phyloP scores from a whole-genome alignment of 2,113 vertebrate genomes.

The Coreoperca whiteheadi region DNA sequence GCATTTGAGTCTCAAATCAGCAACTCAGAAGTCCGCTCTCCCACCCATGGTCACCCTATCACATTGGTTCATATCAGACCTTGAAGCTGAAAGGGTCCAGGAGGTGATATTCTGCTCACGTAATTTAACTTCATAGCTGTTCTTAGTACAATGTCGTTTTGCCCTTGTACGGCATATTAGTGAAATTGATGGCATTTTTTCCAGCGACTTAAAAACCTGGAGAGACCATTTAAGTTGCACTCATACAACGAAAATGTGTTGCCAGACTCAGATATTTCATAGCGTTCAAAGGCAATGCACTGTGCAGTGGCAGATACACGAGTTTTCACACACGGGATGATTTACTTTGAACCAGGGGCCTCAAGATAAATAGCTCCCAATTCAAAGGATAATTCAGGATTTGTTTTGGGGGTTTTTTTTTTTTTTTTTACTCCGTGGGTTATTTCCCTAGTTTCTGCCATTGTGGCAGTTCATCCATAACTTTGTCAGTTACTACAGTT shows the following conservation, averaged over 20 bases:
- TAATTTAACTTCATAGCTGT: slow-evolving; percentile 46
- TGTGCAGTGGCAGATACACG: slow-evolving; percentile 37
- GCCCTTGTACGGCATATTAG: slow-evolving; percentile 58
- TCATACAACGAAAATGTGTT: slow-evolving; percentile 34
- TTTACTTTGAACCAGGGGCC: slow-evolving; percentile 12
- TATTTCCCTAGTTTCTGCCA: slow-evolving; percentile 20
- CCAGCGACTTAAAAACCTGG: slow-evolving; percentile 28
- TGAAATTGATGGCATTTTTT: slow-evolving; percentile 53
- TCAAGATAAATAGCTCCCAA: slow-evolving; percentile 26
- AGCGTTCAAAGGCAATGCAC: slow-evolving; percentile 34
- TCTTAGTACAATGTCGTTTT: slow-evolving; percentile 38
- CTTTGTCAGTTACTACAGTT: slow-evolving; percentile 9
- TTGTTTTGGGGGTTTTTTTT: not conserved
- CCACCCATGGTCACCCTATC: not conserved
- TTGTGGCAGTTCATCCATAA: not conserved
- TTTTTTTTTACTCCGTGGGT: not conserved
- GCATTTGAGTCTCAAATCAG: slow-evolving; percentile 15
- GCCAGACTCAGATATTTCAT: slow-evolving; percentile 2
- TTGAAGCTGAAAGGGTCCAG: slow-evolving; percentile 10
- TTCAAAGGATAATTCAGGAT: slow-evolving; percentile 17
- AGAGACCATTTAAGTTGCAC: slow-evolving; percentile 43
- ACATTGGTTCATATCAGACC: not conserved
- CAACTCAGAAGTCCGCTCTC: not conserved
- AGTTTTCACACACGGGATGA: slow-evolving; percentile 34
- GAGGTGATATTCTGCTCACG: slow-evolving; percentile 8